Evolutionary conservation across 1,140 invertebrate genomes (phyloP).

Genomic region (Coelopa frigida): DNA sequence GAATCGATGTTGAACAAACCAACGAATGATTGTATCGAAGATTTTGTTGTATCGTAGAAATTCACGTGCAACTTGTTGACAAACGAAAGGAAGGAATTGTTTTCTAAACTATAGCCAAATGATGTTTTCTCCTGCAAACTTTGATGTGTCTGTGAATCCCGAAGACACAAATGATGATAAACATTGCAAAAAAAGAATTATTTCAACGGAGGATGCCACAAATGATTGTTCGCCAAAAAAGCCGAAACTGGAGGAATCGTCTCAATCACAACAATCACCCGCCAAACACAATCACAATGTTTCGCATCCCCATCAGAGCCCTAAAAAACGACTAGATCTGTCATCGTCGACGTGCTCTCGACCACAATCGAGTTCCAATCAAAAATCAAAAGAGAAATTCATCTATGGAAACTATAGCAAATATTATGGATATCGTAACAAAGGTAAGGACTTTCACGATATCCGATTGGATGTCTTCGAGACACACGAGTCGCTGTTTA

Average conservation of each 20-base stretch:
- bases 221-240: not conserved
- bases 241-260: not conserved
- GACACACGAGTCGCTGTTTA: conserved; percentile 72
- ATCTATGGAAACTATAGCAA: conserved; percentile 39
- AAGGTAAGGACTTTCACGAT: conserved; percentile 65
- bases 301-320: conserved; percentile 9
- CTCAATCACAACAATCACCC: not conserved
- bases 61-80: too few relatives aligned
- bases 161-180: not conserved
- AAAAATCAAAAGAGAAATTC: conserved; percentile 20
- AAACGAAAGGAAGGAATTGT: too few relatives aligned
- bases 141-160: not conserved
- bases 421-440: conserved; percentile 93
- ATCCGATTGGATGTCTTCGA: conserved; percentile 70
- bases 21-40: too few relatives aligned
- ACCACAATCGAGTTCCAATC: not conserved
- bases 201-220: not conserved
- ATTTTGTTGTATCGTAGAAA: too few relatives aligned
- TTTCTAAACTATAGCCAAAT: too few relatives aligned
- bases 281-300: not conserved
- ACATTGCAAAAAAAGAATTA: not conserved
- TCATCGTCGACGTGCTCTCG: too few relatives aligned
- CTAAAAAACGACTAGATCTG: conserved; percentile 16
- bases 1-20: too few relatives aligned
- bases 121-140: not conserved